Evolutionary conservation across 2,888 invertebrate species (phyloP), one percentile per base, ranked within the genome.

Genomic region (Mythimna ferrago): DNA sequence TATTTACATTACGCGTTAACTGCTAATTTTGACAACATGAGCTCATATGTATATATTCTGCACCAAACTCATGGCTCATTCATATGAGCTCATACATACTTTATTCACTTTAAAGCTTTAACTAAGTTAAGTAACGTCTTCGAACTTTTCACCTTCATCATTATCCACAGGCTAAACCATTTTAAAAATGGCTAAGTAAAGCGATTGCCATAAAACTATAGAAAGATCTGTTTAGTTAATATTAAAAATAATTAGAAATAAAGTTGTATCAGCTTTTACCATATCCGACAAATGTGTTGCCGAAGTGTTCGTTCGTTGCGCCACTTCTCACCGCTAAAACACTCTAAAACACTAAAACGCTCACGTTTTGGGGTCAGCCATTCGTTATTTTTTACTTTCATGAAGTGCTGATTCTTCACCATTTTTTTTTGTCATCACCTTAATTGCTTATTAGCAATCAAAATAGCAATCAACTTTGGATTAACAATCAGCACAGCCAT

Each of bases 21-120:
- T 66, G 64, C 35, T 70, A 66, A 58, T 76, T 80, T 66, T 77
- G 54, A 73, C 69, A 65, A 57, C 35, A 73, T 78, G 73, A 73
- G 44, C 57, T 81, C 66, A 76, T 60, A 54, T 14, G 11, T 26
- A 41, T 11, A 58, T n/a, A 38, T n/a, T 58, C 14, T 32, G 41
- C 6, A 32, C 57, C 6, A 10, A 61, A 7, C 48, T 32, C 21
- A 48, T 10, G 21, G 10, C 44, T 44, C 44, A 19, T 19, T 60
- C 61, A 54, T 67, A 60, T 76, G 60, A 74, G 54, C 60, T 61
- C 68, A 76, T 41, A 11, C 21, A n/a, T 26, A 0, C 32, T 2
- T 21, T 38, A 1, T n/a, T 0, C 19, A 56, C 2, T 0, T n/a
- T 53, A 9, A 11, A 66, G 58, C 53, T 58, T 32, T 60, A 4